A percentile compares a stretch with the other conserved stretches of the same genome.
Evolutionary conservation across 92 coral and sea anemone genomes (phyloP).

Genomic region (Scolanthus callimorphus): DNA sequence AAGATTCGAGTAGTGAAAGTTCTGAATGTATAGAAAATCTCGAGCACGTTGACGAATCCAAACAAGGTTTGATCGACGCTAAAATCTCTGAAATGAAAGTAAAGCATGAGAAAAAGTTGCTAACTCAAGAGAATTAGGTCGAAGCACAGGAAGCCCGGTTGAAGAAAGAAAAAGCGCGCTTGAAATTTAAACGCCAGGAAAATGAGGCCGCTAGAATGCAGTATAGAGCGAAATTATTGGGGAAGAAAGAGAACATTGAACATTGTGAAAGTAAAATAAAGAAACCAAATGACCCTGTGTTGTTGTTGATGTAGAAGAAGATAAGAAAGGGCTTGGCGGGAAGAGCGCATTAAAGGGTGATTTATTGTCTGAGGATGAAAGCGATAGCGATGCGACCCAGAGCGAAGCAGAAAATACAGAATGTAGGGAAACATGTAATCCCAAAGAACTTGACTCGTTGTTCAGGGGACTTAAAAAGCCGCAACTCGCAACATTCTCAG

Average conservation of each 20-base stretch:
- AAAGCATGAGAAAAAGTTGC: constrained; percentile 14
- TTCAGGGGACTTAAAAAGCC: constrained; percentile 52
- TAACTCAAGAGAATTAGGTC: constrained; percentile 2
- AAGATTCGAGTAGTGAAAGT: neutral
- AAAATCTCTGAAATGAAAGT: constrained; percentile 14
- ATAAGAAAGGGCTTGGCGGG: neutral
- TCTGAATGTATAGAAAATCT: neutral
- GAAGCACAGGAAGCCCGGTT: constrained; percentile 7
- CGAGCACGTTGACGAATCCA: neutral
- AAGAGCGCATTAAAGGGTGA: constrained; percentile 4
- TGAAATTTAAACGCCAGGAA: neutral
- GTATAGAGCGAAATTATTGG: neutral
- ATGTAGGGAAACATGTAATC: neutral
- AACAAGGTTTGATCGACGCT: constrained; percentile 5
- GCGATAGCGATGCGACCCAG: constrained; percentile 2
- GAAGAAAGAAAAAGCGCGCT: neutral
- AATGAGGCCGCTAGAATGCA: constrained; percentile 2
- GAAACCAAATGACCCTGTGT: neutral
- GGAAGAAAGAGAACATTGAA: neutral
- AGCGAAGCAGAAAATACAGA: constrained; percentile 1
- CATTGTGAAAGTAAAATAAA: constrained; percentile 6
- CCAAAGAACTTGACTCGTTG: constrained; percentile 13
- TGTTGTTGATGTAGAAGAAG: neutral
- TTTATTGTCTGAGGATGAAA: constrained; percentile 2
- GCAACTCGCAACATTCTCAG: constrained; percentile 16